phyloP scores from a whole-genome alignment of 2,888 invertebrate genomes.

The Coleophora flavipennella region DNA sequence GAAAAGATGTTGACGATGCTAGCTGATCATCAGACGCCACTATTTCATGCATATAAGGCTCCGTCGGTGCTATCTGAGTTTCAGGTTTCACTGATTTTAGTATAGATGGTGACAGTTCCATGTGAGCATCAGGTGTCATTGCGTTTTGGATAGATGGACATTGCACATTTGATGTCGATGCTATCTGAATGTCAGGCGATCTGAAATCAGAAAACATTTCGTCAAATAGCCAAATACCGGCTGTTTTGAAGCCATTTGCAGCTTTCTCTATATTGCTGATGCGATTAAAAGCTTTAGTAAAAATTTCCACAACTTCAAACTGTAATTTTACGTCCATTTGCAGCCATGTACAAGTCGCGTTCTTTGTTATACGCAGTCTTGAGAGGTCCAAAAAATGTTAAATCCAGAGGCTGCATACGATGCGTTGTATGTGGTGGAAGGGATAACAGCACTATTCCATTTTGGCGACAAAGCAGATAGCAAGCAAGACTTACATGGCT shows the following conservation, averaged over 20 bases:
- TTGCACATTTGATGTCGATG: background rate
- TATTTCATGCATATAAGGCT: no score
- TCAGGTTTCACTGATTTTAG: slow-evolving; percentile 8
- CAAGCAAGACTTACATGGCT: slow-evolving; percentile 7
- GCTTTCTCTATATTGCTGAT: slow-evolving; percentile 11
- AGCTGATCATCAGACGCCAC: no score
- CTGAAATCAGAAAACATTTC: slow-evolving; percentile 5
- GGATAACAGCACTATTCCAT: slow-evolving; percentile 2
- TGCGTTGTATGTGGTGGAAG: no score
- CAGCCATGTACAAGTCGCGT: slow-evolving; percentile 9
- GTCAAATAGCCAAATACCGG: slow-evolving; percentile 14
- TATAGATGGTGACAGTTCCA: no score
- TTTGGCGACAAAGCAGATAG: slow-evolving; percentile 3
- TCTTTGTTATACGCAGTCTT: slow-evolving; percentile 17
- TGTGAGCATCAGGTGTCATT: no score
- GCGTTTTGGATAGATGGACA: slow-evolving; percentile 3
- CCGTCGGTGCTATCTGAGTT: no score
- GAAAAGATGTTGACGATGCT: slow-evolving; percentile 5
- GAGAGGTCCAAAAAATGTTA: slow-evolving; percentile 15
- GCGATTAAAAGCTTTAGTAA: slow-evolving; percentile 13
- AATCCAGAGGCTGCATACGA: slow-evolving; percentile 14
- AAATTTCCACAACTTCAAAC: slow-evolving; percentile 13
- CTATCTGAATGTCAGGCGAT: background rate
- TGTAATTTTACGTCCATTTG: slow-evolving; percentile 13
- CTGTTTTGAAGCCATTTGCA: slow-evolving; percentile 10